A percentile compares a stretch with the other conserved stretches of the same genome.
Conservation (phyloP, 1,140 invertebrate species). For the Tetragnatha versicolor region DNA sequence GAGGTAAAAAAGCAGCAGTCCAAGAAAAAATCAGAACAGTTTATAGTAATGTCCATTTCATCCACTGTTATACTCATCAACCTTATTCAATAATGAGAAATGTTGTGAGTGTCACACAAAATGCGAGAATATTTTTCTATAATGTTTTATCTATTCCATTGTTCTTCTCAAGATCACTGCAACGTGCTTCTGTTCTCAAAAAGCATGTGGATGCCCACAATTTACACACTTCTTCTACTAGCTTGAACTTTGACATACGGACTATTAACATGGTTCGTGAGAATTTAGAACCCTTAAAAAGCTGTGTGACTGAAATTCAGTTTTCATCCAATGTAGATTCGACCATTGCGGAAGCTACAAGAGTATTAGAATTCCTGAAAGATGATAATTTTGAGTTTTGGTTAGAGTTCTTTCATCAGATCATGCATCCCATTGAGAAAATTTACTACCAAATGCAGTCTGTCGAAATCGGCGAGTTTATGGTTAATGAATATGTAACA, state of each 20-base stretch:
- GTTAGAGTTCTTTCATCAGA: background rate
- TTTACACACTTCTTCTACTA: background rate
- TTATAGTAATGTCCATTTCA: too few species aligned
- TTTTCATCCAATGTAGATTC: too few species aligned
- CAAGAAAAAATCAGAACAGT: background rate
- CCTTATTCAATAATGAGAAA: background rate
- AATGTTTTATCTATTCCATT: background rate
- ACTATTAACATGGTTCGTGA: too few species aligned
- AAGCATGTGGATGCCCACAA: background rate
- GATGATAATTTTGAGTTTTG: background rate
- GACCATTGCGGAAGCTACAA: too few species aligned
- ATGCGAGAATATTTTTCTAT: too few species aligned
- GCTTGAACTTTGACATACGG: too few species aligned
- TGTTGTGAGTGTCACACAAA: background rate
- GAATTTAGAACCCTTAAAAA: too few species aligned
- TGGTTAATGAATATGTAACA: too few species aligned
- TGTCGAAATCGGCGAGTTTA: background rate
- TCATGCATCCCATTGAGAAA: background rate
- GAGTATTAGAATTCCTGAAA: background rate
- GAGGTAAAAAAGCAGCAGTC: background rate
- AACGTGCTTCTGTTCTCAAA: background rate
- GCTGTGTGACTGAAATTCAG: too few species aligned
- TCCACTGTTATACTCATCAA: background rate
- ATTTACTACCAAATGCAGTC: background rate
- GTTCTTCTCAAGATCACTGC: background rate